Evolutionary conservation across 2,113 vertebrate species (phyloP).

Genomic region (Megalops atlanticus): DNA sequence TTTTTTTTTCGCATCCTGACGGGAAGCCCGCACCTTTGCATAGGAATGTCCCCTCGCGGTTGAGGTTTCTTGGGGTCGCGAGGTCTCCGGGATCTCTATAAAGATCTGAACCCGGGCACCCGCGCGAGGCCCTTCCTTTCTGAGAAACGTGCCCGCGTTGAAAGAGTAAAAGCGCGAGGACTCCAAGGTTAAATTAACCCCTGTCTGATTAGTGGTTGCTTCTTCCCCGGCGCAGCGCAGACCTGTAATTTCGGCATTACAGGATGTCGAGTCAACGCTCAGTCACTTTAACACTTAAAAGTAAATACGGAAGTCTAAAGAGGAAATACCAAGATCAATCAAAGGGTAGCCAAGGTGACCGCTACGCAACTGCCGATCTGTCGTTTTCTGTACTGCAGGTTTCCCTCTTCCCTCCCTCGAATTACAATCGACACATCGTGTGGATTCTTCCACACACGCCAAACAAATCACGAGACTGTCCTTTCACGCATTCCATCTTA

Average conservation of each 20-base stretch:
- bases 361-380: background rate
- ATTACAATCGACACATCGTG: too few relatives aligned
- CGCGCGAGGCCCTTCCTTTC: background rate
- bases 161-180: background rate
- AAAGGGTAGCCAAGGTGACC: background rate
- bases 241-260: conserved; percentile 31
- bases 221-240: background rate
- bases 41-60: conserved; percentile 34
- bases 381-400: background rate
- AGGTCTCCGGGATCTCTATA: background rate
- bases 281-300: conserved; percentile 20
- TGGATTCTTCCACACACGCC: too few relatives aligned
- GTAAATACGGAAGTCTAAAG: conserved; percentile 7
- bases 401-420: too few relatives aligned
- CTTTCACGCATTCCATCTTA: too few relatives aligned
- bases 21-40: conserved; percentile 52
- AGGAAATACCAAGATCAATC: conserved; percentile 17
- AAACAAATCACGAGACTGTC: too few relatives aligned
- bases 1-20: conserved; percentile 61
- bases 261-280: conserved; percentile 25
- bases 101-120: background rate
- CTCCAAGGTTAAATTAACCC: conserved; percentile 17
- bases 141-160: background rate
- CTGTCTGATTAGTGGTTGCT: conserved; percentile 5
- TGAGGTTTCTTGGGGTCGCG: conserved; percentile 17